A percentile compares a stretch with the other conserved stretches of the same genome.
phyloP scores from a whole-genome alignment of 2,888 invertebrate species.

The Pachydiplax longipennis region DNA sequence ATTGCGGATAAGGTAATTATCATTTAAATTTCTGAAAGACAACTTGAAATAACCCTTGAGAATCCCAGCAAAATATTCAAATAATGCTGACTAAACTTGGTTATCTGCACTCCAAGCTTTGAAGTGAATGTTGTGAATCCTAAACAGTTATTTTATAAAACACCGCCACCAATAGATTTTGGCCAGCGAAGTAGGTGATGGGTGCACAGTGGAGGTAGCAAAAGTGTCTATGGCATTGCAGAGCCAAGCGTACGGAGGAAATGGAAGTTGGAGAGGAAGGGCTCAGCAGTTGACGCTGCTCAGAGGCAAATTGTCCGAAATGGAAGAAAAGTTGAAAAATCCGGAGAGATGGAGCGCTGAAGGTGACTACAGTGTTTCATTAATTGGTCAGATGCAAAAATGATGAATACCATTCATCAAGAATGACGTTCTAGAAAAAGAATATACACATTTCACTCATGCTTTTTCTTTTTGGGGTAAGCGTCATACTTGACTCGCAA shows the following conservation, averaged over 20 bases:
- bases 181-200: slow-evolving; percentile 78
- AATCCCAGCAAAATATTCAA: neutral
- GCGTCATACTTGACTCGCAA: too few species aligned
- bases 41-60: neutral
- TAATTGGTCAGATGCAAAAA: too few species aligned
- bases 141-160: neutral
- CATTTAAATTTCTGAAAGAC: neutral
- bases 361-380: slow-evolving; percentile 42
- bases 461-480: too few species aligned
- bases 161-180: slow-evolving; percentile 61
- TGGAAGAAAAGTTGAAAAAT: slow-evolving; percentile 65
- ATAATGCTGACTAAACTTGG: neutral
- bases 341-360: slow-evolving; percentile 57
- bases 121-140: neutral
- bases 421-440: too few species aligned
- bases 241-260: slow-evolving; percentile 57
- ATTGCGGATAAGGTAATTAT: slow-evolving; percentile 68
- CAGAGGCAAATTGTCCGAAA: slow-evolving; percentile 72
- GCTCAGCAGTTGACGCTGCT: slow-evolving; percentile 77
- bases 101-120: neutral
- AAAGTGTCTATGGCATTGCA: slow-evolving; percentile 57
- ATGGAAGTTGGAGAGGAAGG: slow-evolving; percentile 77
- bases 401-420: too few species aligned
- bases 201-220: slow-evolving; percentile 69
- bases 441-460: too few species aligned